These are phyloP conservation scores for Labeo calbasu DNA, from an alignment of 2,797 vertebrate species.

Conservation along the genomic window DNA sequence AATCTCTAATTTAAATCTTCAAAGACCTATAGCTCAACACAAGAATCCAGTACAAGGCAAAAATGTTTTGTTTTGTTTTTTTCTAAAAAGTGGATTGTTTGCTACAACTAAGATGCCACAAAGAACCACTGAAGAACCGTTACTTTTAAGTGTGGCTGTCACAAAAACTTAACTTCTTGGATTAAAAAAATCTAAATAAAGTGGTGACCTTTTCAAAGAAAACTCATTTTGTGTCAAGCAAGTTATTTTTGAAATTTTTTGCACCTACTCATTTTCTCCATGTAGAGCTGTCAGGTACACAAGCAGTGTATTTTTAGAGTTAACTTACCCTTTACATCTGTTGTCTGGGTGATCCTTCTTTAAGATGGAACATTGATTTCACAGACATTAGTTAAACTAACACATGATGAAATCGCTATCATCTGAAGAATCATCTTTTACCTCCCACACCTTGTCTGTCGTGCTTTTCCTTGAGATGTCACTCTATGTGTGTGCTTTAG, in stretches of 20 bases:
- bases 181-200: neutral
- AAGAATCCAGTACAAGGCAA: neutral
- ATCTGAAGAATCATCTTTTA: constrained; percentile 33
- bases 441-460: constrained; percentile 49
- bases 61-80: neutral
- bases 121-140: neutral
- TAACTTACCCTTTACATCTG: constrained; percentile 52
- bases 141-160: constrained; percentile 5
- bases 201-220: neutral
- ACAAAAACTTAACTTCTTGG: neutral
- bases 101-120: neutral
- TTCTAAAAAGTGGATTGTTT: neutral
- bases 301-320: constrained; percentile 66
- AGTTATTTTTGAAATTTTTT: neutral
- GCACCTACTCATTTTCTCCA: constrained; percentile 16
- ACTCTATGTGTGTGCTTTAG: constrained; percentile 25
- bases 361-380: constrained; percentile 24
- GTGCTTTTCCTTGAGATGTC: constrained; percentile 36
- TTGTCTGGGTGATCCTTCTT: constrained; percentile 46
- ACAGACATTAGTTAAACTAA: neutral
- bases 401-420: constrained; percentile 36
- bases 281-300: constrained; percentile 1
- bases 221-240: neutral
- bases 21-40: neutral
- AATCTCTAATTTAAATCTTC: neutral